Evolutionary conservation across 2,888 invertebrate species (phyloP).

Genomic region (Scaptomyza tumidula): DNA sequence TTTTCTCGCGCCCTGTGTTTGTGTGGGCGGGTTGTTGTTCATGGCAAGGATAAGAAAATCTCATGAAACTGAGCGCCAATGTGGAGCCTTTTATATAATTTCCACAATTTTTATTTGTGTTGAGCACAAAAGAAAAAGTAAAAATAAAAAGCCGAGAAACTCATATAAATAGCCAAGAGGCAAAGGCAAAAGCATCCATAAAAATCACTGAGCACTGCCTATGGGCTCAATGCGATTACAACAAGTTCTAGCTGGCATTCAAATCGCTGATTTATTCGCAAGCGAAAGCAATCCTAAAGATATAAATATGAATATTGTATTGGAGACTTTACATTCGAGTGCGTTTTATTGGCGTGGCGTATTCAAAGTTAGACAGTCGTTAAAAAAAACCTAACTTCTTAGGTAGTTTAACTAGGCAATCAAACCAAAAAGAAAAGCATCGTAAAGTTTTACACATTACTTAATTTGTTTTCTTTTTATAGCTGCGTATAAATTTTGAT

Average conservation of each 20-base stretch:
- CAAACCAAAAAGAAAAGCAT: slow-evolving; percentile 5
- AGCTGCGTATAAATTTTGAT: slow-evolving; percentile 1
- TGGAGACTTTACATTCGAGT: background rate
- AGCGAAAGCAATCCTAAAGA: background rate
- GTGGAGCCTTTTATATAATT: slow-evolving; percentile 77
- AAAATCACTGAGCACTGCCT: slow-evolving; percentile 28
- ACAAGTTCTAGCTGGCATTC: slow-evolving; percentile 13
- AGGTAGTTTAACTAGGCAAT: slow-evolving; percentile 32
- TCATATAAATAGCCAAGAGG: slow-evolving; percentile 44
- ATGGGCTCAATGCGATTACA: slow-evolving; percentile 33
- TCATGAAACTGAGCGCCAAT: slow-evolving; percentile 72
- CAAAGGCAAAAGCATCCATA: slow-evolving; percentile 37
- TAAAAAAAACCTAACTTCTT: slow-evolving; percentile 22
- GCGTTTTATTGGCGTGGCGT: slow-evolving; percentile 6
- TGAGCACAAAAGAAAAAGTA: slow-evolving; percentile 7
- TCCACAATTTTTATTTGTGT: slow-evolving; percentile 67
- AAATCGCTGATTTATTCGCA: slow-evolving; percentile 35
- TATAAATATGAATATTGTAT: slow-evolving; percentile 11
- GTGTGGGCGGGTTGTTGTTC: slow-evolving; percentile 27
- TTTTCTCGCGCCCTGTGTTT: slow-evolving; percentile 30
- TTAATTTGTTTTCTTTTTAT: slow-evolving; percentile 16
- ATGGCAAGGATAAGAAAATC: slow-evolving; percentile 73
- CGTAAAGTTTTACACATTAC: slow-evolving; percentile 30
- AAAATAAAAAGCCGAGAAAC: slow-evolving; percentile 24
- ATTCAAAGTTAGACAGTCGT: slow-evolving; percentile 25